Percentiles rank a stretch among this genome's conserved stretches.
Evolutionary conservation across 2,797 vertebrate genomes (phyloP).

Genomic region (Enteromius anoplus): DNA sequence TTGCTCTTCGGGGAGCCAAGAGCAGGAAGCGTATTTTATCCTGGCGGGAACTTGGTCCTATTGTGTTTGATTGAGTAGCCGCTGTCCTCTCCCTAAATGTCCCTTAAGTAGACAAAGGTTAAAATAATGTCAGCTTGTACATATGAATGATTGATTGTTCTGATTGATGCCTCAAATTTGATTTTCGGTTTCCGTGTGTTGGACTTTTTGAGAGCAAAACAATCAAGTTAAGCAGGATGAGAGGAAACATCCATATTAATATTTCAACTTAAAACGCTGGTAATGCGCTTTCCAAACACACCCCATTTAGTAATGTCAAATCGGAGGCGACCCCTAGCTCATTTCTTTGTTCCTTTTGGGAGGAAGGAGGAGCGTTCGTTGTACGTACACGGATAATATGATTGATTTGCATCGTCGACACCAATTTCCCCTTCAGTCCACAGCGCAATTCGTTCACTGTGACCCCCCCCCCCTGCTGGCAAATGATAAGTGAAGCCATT

Average conservation of each 20-base stretch:
- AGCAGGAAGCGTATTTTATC: constrained; percentile 33
- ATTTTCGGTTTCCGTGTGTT: constrained; percentile 54
- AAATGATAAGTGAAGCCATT: constrained; percentile 66
- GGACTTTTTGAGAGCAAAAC: constrained; percentile 50
- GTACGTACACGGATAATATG: constrained; percentile 59
- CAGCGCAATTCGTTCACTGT: constrained; percentile 46
- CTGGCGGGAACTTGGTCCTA: constrained; percentile 32
- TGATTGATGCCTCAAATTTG: constrained; percentile 57
- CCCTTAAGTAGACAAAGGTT: constrained; percentile 37
- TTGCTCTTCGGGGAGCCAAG: constrained; percentile 48
- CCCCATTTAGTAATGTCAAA: constrained; percentile 61
- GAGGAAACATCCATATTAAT: constrained; percentile 64
- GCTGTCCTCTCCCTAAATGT: constrained; percentile 31
- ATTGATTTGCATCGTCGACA: constrained; percentile 59
- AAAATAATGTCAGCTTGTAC: constrained; percentile 42
- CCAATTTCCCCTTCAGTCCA: constrained; percentile 58
- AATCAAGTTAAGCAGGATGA: constrained; percentile 57
- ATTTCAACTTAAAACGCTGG: constrained; percentile 59
- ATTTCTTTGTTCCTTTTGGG: constrained; percentile 60
- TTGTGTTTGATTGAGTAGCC: constrained; percentile 27
- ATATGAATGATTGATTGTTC: constrained; percentile 50
- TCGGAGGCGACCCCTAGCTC: constrained; percentile 61
- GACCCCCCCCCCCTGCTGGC: constrained; percentile 19
- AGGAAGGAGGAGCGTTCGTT: constrained; percentile 51
- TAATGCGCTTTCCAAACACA: constrained; percentile 59